A percentile compares a stretch with the other conserved stretches of the same genome.
These are phyloP conservation scores for Micoletzkya japonica DNA, from an alignment of 2,888 invertebrate genomes.

Conservation along the genomic window DNA sequence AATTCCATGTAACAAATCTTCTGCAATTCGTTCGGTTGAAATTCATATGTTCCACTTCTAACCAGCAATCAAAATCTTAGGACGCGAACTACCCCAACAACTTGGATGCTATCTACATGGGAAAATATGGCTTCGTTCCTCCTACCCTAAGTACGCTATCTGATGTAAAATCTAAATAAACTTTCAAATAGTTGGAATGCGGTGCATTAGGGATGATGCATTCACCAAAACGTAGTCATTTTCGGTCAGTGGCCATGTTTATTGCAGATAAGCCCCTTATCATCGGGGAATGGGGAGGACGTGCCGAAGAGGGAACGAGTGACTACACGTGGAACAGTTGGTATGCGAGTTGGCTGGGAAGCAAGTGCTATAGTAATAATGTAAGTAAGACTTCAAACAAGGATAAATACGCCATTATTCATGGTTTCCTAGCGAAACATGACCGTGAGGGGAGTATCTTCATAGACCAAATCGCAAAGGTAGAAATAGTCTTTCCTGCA, in stretches of 20 bases:
- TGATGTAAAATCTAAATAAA: background rate
- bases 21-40: too few species aligned
- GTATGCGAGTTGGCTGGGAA: conserved; percentile 10
- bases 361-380: conserved; percentile 24
- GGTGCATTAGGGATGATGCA: background rate
- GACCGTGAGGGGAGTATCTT: background rate
- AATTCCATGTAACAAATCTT: conserved; percentile 27
- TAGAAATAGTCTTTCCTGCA: background rate
- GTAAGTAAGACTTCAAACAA: conserved; percentile 1
- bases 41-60: background rate
- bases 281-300: conserved; percentile 30
- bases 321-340: conserved; percentile 21
- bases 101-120: conserved; percentile 25
- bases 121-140: conserved; percentile 28
- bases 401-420: too few species aligned
- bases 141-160: background rate
- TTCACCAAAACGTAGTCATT: too few species aligned
- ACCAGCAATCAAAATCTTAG: background rate
- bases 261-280: conserved; percentile 14
- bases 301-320: background rate
- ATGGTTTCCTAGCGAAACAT: too few species aligned
- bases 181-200: background rate
- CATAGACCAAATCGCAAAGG: background rate
- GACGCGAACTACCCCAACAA: conserved; percentile 23
- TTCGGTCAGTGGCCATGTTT: background rate